Evolutionary conservation across 2,797 vertebrate genomes (phyloP), one percentile per base, ranked within the genome.

Genomic region (Dendrocincla tyrannina): DNA sequence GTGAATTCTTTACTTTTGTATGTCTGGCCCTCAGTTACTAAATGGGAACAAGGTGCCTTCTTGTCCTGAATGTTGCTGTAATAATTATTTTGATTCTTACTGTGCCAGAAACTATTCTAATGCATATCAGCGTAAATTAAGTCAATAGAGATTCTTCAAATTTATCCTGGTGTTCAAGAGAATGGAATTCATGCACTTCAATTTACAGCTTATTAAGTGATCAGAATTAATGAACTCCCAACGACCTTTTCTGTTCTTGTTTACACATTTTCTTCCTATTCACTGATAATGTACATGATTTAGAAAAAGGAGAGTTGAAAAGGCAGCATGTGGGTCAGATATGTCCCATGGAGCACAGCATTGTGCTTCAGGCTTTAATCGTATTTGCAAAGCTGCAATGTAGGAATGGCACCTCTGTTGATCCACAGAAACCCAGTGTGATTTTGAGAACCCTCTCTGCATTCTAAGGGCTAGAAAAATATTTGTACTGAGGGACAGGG

Each of bases 201-300:
- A 94, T 96, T 96, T 96, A 91, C 94, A 96, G 93, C 91, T 93
- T 94, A 95, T 95, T 94, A 96, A 96, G 95, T 94, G 93, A 96
- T 96, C 96, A 96, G 95, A 95, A 95, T 96, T 96, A 96, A 95
- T 97, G 95, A 97, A 95, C 89, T 92, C 0, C 4, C 80, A 70
- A 39, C 80, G 90, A 90, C 80, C 91, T 95, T 93, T 93, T 90
- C 79, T 88, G 69, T 82, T 93, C 94, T 91, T 96, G 95, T 96
- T 96, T 96, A 96, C 93, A 94, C 8, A 0, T 91, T 96, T 94
- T 85, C 74, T 58, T 93, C 67, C 93, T 82, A 72, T 95, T 94
- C 89, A 88, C 37, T 84, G 41, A n/a, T 88, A 89, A 82, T 88
- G 85, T 95, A 91, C 88, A 95, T 81, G 88, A 52, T 82, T 83